Conservation (phyloP, 2,797 vertebrate genomes). For the Propithecus perrieri region DNA sequence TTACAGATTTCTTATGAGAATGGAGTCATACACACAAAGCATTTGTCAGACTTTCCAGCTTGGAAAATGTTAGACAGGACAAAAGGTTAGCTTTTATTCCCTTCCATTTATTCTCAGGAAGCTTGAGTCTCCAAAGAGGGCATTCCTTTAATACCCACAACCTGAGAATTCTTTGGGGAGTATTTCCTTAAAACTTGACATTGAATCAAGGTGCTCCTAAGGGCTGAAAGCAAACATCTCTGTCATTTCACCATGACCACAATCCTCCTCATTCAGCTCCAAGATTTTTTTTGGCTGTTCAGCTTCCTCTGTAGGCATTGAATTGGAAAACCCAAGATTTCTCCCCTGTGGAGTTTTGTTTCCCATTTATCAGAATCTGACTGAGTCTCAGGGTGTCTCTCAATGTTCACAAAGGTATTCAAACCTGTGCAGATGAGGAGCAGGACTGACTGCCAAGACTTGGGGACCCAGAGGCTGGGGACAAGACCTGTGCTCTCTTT, state of each 20-base stretch:
- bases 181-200: neutral
- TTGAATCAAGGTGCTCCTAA: neutral
- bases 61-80: neutral
- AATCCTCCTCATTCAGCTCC: neutral
- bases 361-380: conserved; percentile 33
- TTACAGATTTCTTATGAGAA: neutral
- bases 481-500: no score
- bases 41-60: neutral
- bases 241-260: neutral
- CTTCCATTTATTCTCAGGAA: neutral
- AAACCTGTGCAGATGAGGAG: neutral
- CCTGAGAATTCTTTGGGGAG: neutral
- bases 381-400: neutral
- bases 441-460: neutral
- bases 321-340: conserved; percentile 49
- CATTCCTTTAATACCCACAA: neutral
- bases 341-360: neutral
- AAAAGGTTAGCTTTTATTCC: neutral
- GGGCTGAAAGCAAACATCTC: neutral
- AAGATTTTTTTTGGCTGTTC: neutral
- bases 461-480: neutral
- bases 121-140: neutral
- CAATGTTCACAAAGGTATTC: neutral
- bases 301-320: neutral
- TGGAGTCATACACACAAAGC: neutral